Percentiles rank a stretch among this genome's conserved stretches.
These are phyloP conservation scores for Thyatira batis DNA, from an alignment of 2,888 invertebrate genomes.

Conservation along the genomic window DNA sequence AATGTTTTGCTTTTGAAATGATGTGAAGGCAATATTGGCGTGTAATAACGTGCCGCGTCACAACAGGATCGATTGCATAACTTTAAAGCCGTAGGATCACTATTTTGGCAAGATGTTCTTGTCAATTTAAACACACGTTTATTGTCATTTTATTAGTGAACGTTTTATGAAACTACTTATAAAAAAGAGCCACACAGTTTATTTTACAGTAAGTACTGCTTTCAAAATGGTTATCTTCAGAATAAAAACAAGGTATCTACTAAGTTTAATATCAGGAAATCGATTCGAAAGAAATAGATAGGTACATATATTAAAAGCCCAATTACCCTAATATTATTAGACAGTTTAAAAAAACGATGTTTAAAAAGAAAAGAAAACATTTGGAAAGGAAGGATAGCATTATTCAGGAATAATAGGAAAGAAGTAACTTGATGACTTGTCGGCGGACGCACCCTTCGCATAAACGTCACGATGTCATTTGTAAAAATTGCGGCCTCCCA, in stretches of 20 bases:
- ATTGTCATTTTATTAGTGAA: too few relatives aligned
- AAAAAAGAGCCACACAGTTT: too few relatives aligned
- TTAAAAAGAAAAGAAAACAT: constrained; percentile 43
- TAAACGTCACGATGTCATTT: constrained; percentile 82
- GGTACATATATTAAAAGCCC: too few relatives aligned
- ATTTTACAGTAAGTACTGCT: too few relatives aligned
- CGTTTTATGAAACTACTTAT: too few relatives aligned
- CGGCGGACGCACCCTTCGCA: constrained; percentile 74
- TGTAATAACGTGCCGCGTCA: constrained; percentile 32
- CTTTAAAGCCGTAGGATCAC: not conserved
- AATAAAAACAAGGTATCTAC: too few relatives aligned
- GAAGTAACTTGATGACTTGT: constrained; percentile 81
- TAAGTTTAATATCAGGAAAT: too few relatives aligned
- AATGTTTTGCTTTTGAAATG: constrained; percentile 60
- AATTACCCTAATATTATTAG: not conserved
- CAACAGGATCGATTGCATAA: constrained; percentile 4
- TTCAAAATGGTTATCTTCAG: too few relatives aligned
- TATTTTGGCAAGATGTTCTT: not conserved
- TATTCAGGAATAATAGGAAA: constrained; percentile 75
- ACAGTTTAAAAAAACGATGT: constrained; percentile 20
- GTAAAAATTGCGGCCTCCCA: constrained; percentile 80
- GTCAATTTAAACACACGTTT: not conserved
- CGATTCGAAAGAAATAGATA: too few relatives aligned
- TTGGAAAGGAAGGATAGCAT: constrained; percentile 59
- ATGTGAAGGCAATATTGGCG: constrained; percentile 53